These are phyloP conservation scores for Synanthedon tipuliformis DNA, from an alignment of 2,888 invertebrate species.

Conservation along the genomic window DNA sequence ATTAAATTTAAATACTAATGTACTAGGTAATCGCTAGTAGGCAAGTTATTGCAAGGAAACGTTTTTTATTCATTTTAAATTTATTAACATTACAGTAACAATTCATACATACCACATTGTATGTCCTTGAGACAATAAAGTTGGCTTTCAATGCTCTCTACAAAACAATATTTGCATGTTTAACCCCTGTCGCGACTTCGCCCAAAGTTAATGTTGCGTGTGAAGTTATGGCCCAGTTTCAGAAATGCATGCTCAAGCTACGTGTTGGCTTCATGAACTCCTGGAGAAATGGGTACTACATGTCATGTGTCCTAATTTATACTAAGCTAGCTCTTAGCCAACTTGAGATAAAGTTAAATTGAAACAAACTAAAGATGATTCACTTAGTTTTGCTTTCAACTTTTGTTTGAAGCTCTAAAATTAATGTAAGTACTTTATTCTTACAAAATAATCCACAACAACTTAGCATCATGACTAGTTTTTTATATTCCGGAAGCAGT, in stretches of 20 bases:
- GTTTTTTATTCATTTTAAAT: too few species aligned
- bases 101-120: too few species aligned
- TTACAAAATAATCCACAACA: too few species aligned
- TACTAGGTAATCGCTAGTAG: too few species aligned
- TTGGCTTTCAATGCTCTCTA: conserved; percentile 1
- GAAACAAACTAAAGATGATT: background rate
- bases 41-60: too few species aligned
- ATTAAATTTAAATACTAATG: too few species aligned
- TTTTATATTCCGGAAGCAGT: too few species aligned
- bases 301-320: conserved; percentile 42
- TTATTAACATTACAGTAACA: too few species aligned
- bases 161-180: conserved; percentile 6
- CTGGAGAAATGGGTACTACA: conserved; percentile 32
- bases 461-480: too few species aligned
- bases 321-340: conserved; percentile 5
- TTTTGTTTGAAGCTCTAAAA: too few species aligned
- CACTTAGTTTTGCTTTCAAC: background rate
- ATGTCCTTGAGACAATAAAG: too few species aligned
- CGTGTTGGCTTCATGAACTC: conserved; percentile 34
- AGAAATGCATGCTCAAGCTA: conserved; percentile 50
- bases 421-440: too few species aligned
- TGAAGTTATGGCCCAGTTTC: conserved; percentile 55
- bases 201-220: conserved; percentile 62
- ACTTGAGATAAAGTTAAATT: background rate
- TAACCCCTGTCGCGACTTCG: conserved; percentile 38